phyloP scores from a whole-genome alignment of 2,113 vertebrate species.

The Pseudopodoces humilis region DNA sequence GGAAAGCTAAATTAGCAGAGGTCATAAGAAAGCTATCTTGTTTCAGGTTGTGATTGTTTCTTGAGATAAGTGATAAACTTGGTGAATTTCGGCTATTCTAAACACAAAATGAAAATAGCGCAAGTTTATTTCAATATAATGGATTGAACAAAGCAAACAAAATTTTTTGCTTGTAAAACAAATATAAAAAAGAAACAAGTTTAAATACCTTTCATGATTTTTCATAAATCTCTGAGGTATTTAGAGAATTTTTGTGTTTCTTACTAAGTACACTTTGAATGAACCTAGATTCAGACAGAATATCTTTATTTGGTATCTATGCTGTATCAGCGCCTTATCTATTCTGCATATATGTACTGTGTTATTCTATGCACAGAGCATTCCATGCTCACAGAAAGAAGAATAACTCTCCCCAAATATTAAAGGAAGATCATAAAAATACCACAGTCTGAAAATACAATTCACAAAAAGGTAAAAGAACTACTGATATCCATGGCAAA shows the following conservation, averaged over 20 bases:
- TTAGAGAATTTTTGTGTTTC: not conserved
- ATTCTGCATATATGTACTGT: not conserved
- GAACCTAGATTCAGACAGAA: not conserved
- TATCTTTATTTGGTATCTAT: not conserved
- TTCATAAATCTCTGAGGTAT: not conserved
- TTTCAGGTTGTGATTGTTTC: not conserved
- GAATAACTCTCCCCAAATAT: not conserved
- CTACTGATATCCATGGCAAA: not conserved
- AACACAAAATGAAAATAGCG: not conserved
- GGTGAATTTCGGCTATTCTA: not conserved
- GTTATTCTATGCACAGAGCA: not conserved
- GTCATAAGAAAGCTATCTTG: not conserved
- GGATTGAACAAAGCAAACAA: not conserved
- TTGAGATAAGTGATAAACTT: not conserved
- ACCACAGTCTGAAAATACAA: not conserved
- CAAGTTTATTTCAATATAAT: not conserved
- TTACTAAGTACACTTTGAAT: not conserved
- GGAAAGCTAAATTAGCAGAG: not conserved
- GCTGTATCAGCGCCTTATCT: not conserved
- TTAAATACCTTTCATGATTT: not conserved
- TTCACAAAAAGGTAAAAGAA: not conserved
- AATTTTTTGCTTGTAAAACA: not conserved
- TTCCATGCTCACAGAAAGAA: not conserved
- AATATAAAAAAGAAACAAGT: not conserved
- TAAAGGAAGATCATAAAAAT: not conserved